Percentiles rank a stretch among this genome's conserved stretches.
Evolutionary conservation across 2,888 invertebrate genomes (phyloP).

Genomic region (Ecliptopera silaceata): DNA sequence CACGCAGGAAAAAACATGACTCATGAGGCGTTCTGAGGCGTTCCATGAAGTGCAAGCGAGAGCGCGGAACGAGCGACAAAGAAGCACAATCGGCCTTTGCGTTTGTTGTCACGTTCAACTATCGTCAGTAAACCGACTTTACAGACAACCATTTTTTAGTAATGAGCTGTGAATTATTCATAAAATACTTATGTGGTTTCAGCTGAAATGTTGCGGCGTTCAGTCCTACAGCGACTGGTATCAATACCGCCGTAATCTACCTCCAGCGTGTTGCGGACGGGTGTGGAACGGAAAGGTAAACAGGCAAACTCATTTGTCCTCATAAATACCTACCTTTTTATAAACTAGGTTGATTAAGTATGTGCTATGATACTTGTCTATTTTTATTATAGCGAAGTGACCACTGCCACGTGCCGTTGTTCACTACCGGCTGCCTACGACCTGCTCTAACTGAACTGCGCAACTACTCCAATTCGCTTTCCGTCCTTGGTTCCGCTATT

Average conservation of each 20-base stretch:
- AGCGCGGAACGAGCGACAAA: too few species aligned
- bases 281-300: conserved; percentile 59
- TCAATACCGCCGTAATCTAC: conserved; percentile 52
- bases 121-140: too few species aligned
- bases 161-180: too few species aligned
- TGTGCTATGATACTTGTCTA: background rate
- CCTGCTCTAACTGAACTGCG: conserved; percentile 62
- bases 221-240: conserved; percentile 66
- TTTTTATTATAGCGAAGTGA: conserved; percentile 45
- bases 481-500: conserved; percentile 59
- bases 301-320: too few species aligned
- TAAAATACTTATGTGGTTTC: conserved; percentile 17
- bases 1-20: too few species aligned
- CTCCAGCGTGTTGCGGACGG: conserved; percentile 68
- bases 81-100: too few species aligned
- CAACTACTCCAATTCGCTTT: conserved; percentile 55
- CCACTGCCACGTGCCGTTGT: conserved; percentile 52
- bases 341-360: too few species aligned
- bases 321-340: too few species aligned
- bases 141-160: too few species aligned
- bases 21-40: too few species aligned
- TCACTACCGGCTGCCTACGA: conserved; percentile 58
- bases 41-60: too few species aligned
- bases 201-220: conserved; percentile 73
- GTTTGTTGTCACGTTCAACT: too few species aligned